Evolutionary conservation across 2,888 invertebrate genomes (phyloP).

Genomic region (Muschampia plurimacula): DNA sequence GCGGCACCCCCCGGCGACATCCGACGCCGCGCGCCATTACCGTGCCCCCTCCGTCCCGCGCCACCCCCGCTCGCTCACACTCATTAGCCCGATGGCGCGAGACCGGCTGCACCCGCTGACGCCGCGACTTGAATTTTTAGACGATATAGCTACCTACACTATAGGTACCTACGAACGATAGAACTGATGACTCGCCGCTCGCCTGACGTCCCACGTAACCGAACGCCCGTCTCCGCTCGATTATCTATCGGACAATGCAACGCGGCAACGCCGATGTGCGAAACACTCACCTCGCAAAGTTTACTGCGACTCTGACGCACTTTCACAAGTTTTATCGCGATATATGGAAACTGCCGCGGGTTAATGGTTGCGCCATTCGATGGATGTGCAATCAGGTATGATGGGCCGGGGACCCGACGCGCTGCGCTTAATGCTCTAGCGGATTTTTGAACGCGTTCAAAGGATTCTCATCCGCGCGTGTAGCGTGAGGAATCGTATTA

Average conservation of each 20-base stretch:
- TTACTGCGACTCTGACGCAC: conserved; percentile 40
- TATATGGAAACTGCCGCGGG: conserved; percentile 29
- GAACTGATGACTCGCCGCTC: conserved; percentile 26
- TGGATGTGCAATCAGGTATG: conserved; percentile 34
- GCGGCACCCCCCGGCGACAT: conserved; percentile 80
- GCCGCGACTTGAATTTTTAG: conserved; percentile 75
- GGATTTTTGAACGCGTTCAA: conserved; percentile 36
- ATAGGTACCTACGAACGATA: conserved; percentile 39
- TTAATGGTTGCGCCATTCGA: conserved; percentile 26
- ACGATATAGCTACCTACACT: conserved; percentile 47
- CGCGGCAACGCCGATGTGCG: not conserved
- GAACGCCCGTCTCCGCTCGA: conserved; percentile 27
- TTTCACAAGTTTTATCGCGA: conserved; percentile 42
- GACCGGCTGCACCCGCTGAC: conserved; percentile 69
- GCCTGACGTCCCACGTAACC: conserved; percentile 24
- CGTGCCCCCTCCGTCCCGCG: conserved; percentile 56
- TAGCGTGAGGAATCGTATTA: conserved; percentile 37
- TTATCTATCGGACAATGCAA: conserved; percentile 30
- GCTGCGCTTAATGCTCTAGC: conserved; percentile 31
- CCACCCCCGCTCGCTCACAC: conserved; percentile 50
- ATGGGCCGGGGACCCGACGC: conserved; percentile 13
- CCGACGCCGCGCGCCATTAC: conserved; percentile 80
- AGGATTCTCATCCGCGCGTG: conserved; percentile 30
- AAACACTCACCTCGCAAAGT: conserved; percentile 28
- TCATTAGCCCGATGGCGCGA: conserved; percentile 75